A percentile compares a stretch with the other conserved stretches of the same genome.
These are phyloP conservation scores for Pithys albifrons DNA, from an alignment of 2,113 vertebrate genomes.

Conservation along the genomic window DNA sequence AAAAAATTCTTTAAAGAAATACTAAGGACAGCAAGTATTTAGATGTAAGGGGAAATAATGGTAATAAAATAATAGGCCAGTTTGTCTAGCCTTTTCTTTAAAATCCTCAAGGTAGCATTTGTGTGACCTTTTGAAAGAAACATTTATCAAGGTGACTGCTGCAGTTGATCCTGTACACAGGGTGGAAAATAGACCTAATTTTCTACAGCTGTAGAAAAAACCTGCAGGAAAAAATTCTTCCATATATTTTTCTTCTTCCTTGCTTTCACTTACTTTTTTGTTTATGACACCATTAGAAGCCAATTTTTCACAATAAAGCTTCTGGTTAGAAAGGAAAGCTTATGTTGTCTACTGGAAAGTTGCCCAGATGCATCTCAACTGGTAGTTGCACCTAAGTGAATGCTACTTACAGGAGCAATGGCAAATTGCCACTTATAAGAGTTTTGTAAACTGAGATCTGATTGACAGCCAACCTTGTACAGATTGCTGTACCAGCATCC, in stretches of 20 bases:
- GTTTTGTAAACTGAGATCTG: not conserved
- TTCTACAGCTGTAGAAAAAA: not conserved
- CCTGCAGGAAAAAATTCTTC: not conserved
- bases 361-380: slow-evolving; percentile 9
- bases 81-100: not conserved
- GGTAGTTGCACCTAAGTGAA: not conserved
- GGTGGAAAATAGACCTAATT: not conserved
- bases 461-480: not conserved
- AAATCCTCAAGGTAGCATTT: not conserved
- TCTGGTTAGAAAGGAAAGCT: not conserved
- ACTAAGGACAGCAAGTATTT: not conserved
- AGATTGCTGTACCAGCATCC: not conserved
- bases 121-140: not conserved
- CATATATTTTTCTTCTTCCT: not conserved
- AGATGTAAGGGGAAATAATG: not conserved
- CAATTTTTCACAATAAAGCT: not conserved
- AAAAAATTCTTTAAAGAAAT: not conserved
- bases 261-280: not conserved
- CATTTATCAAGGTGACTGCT: not conserved
- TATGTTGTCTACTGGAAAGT: not conserved
- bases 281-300: not conserved
- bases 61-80: not conserved
- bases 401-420: not conserved
- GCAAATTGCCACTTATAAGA: not conserved
- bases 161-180: not conserved